Percentiles rank a stretch among this genome's conserved stretches.
phyloP scores from a whole-genome alignment of 2,113 vertebrate species.

The Furnarius figulus region DNA sequence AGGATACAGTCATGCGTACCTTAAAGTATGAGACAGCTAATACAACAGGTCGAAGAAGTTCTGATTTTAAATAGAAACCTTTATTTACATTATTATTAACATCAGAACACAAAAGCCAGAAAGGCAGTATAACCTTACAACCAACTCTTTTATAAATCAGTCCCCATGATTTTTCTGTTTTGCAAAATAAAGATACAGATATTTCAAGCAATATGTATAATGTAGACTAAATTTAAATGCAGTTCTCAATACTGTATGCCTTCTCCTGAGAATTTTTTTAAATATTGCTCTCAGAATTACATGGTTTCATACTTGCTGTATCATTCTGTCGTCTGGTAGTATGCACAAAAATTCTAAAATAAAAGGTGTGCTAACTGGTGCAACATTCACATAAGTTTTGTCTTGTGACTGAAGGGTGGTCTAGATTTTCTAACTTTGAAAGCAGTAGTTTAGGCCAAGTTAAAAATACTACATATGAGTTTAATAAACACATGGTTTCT shows the following conservation, averaged over 20 bases:
- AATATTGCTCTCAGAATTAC: constrained; percentile 79
- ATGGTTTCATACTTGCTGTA: constrained; percentile 35
- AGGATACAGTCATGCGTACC: background rate
- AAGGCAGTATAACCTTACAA: constrained; percentile 83
- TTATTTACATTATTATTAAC: constrained; percentile 98
- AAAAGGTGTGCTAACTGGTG: constrained; percentile 39
- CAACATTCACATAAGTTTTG: constrained; percentile 30
- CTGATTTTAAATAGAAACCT: constrained; percentile 95
- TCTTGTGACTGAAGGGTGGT: background rate
- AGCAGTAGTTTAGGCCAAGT: background rate
- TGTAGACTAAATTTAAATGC: constrained; percentile 72
- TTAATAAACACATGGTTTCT: background rate
- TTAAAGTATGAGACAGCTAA: background rate
- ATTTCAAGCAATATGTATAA: constrained; percentile 65
- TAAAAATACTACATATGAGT: background rate
- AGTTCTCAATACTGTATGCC: constrained; percentile 70
- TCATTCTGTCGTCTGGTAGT: constrained; percentile 46
- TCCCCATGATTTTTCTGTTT: constrained; percentile 38
- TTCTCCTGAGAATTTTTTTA: constrained; percentile 75
- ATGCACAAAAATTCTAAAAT: constrained; percentile 27
- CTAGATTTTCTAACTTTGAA: background rate
- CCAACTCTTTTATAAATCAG: constrained; percentile 70
- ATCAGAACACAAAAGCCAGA: constrained; percentile 81
- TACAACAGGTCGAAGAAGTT: background rate
- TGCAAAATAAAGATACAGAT: constrained; percentile 56